Base-by-base conservation (phyloP, 2,797 vertebrate species). In the Parotocinclus haroldoi region DNA sequence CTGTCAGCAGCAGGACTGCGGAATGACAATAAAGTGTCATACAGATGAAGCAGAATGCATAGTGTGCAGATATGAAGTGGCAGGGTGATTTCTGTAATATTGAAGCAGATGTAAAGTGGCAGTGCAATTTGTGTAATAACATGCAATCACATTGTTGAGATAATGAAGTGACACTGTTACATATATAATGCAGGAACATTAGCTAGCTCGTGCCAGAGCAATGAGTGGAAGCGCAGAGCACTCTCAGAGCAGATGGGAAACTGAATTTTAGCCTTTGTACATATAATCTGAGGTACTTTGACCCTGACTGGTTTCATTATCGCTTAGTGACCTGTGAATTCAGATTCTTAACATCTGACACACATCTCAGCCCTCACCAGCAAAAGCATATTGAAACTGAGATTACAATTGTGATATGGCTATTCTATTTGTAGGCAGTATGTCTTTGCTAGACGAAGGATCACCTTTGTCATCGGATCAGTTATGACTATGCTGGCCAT, bases 111-210 rank as follows among this genome's bases (percentile, higher is more conserved):
- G 12, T 13, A 40, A 19, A 17, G 16, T n/a, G n/a, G 44, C 10
- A 48, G 19, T 38, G 27, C 48, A 48, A 37, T 37, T 36, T 49
- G 3, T 48, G 13, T 48, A 44, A 58, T 44, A 60, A 48, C 58
- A 16, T 5, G 27, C 39, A 50, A 50, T 62, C 14, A 50, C 46
- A 49, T 13, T 27, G 39, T 39, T 7, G 1, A 46, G 9, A 16
- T 63, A 52, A 39, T 42, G 5, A 52, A 63, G 13, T 63, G 5
- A 53, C 16, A 40, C 44, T 27, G 27, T 27, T 27, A 19, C 18
- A 54, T 44, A 13, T n/a, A 39, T n/a, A 16, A 37, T 13, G n/a
- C 14, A 19, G 6, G 19, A 36, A 49, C 19, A 48, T 60, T 19
- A 49, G 45, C 11, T 4, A 58, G 11, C 42, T 19, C 18, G 13